phyloP scores from a whole-genome alignment of 2,113 vertebrate species.

The Centropus bengalensis region DNA sequence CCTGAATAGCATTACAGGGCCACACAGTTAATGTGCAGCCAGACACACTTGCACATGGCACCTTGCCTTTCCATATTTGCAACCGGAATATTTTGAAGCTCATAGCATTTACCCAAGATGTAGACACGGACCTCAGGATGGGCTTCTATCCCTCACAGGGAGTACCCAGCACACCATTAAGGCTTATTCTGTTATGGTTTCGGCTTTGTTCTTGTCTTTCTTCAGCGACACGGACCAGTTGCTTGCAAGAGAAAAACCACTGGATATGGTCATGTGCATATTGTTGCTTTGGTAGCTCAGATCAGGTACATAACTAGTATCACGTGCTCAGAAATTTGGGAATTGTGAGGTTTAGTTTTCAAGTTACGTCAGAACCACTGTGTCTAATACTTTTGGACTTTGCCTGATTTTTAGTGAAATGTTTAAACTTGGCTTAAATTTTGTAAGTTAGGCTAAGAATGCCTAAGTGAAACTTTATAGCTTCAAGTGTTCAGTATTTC shows the following conservation, averaged over 20 bases:
- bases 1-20: background rate
- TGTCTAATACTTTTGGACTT: background rate
- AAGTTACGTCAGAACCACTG: background rate
- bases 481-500: background rate
- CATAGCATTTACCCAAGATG: background rate
- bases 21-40: rapidly evolving
- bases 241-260: background rate
- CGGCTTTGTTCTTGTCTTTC: background rate
- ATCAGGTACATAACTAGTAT: background rate
- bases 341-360: background rate
- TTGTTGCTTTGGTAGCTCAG: background rate
- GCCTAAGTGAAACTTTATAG: background rate
- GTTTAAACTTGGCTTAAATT: background rate
- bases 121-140: background rate
- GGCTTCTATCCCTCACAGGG: background rate
- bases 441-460: background rate
- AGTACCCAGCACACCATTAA: background rate
- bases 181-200: rapidly evolving
- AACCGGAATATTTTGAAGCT: background rate
- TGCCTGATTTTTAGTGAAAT: background rate
- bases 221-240: background rate
- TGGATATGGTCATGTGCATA: background rate
- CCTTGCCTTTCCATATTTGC: background rate
- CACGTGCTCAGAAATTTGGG: background rate
- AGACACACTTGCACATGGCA: rapidly evolving